phyloP scores from a whole-genome alignment of 2,113 vertebrate species.

The Zosterops hypoxanthus region DNA sequence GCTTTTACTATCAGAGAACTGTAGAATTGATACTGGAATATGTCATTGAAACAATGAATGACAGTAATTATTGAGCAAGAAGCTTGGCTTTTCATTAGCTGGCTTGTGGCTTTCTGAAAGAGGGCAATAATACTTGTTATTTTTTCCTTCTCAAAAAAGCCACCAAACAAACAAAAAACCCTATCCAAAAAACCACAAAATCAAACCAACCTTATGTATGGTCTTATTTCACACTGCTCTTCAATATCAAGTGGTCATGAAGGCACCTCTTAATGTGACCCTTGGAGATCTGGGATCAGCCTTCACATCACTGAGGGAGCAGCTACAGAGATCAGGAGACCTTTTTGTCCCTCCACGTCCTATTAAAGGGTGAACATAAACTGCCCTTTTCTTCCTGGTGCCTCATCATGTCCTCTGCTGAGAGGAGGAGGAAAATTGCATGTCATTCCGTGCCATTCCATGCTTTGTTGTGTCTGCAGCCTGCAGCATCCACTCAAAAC shows the following conservation, averaged over 20 bases:
- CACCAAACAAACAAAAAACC: not conserved
- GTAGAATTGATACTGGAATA: not conserved
- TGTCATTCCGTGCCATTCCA: no score
- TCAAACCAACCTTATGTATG: not conserved
- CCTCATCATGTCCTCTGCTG: not conserved
- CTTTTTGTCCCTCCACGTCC: not conserved
- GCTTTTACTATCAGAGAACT: not conserved
- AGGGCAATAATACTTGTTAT: not conserved
- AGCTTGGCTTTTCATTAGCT: not conserved
- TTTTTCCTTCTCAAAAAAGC: not conserved
- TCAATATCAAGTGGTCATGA: no score
- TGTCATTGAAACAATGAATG: not conserved
- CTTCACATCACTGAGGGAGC: not conserved
- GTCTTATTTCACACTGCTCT: not conserved
- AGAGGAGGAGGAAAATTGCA: not conserved
- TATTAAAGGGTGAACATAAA: no score
- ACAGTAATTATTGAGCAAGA: not conserved
- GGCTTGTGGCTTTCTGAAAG: not conserved
- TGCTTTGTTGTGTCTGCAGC: not conserved
- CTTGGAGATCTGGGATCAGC: not conserved
- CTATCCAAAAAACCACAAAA: not conserved
- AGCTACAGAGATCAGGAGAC: not conserved
- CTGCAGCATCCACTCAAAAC: not conserved
- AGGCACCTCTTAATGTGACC: not conserved
- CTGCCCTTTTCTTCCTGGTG: not conserved